Conservation (phyloP, 2,113 vertebrate species). For the Camelus bactrianus region DNA sequence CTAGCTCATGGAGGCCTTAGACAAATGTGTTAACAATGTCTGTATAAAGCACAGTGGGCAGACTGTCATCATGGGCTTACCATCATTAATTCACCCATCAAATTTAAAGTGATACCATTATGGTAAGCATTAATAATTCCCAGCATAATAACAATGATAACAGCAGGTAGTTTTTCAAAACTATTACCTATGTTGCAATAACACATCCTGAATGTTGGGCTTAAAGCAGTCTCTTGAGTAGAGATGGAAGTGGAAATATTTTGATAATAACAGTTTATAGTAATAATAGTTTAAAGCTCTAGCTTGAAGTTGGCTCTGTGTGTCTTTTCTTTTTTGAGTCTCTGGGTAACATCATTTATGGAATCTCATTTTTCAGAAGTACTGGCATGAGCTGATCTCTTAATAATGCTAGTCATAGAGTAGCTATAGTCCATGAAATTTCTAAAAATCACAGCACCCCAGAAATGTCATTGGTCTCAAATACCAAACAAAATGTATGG, state of each 20-base stretch:
- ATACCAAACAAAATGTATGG: neutral
- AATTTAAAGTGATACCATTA: constrained; percentile 50
- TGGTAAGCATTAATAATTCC: constrained; percentile 58
- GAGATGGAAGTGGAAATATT: constrained; percentile 55
- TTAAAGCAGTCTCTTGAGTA: constrained; percentile 42
- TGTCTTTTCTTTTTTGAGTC: constrained; percentile 38
- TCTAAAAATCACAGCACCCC: neutral
- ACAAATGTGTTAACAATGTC: neutral
- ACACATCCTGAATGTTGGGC: constrained; percentile 11
- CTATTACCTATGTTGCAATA: constrained; percentile 51
- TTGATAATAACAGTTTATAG: constrained; percentile 40
- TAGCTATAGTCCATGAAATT: neutral
- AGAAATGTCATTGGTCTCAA: neutral
- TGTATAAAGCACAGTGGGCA: neutral
- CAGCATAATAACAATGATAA: constrained; percentile 44
- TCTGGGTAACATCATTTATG: constrained; percentile 33
- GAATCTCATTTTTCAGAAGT: constrained; percentile 39
- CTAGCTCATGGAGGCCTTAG: constrained; percentile 5
- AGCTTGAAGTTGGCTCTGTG: constrained; percentile 4
- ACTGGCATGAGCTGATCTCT: neutral
- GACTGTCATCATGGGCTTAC: constrained; percentile 11
- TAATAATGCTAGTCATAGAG: constrained; percentile 51
- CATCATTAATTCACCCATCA: constrained; percentile 59
- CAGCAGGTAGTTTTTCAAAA: constrained; percentile 42
- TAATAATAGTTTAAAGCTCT: constrained; percentile 52